Percentiles rank a stretch among this genome's conserved stretches.
Evolutionary conservation across 2,888 invertebrate genomes (phyloP).

Genomic region (Orthosia gracilis): DNA sequence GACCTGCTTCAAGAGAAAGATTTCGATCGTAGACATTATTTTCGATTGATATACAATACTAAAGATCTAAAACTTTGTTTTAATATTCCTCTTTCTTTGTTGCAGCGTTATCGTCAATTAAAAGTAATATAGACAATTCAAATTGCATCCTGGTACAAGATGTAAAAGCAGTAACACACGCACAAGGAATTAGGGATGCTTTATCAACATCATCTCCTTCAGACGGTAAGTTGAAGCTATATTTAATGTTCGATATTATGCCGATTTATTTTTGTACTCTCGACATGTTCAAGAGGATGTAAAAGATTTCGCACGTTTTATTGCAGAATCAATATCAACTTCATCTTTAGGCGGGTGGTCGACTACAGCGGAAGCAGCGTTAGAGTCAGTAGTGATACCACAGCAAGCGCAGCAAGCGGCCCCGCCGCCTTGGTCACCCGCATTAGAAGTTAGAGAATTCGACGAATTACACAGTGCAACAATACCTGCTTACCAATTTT

Average conservation of each 20-base stretch:
- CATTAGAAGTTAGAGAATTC: constrained; percentile 95
- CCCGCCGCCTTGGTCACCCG: constrained; percentile 94
- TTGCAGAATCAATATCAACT: constrained; percentile 93
- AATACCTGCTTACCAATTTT: constrained; percentile 97
- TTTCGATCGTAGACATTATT: constrained; percentile 73
- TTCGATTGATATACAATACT: constrained; percentile 56
- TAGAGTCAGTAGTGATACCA: constrained; percentile 91
- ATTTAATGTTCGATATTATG: background rate
- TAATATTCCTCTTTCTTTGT: constrained; percentile 77
- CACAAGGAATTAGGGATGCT: constrained; percentile 95
- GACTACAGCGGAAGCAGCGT: constrained; percentile 89
- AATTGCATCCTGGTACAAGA: constrained; percentile 98
- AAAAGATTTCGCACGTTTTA: constrained; percentile 49
- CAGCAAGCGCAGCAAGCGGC: constrained; percentile 94
- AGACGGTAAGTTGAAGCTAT: constrained; percentile 79
- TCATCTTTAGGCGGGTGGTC: constrained; percentile 88
- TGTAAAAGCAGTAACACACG: constrained; percentile 96
- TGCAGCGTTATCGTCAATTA: constrained; percentile 97
- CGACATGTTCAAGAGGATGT: constrained; percentile 19
- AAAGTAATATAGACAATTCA: constrained; percentile 96
- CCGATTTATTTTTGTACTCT: constrained; percentile 1
- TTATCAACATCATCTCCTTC: constrained; percentile 89
- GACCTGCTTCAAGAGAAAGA: constrained; percentile 76
- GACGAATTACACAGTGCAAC: constrained; percentile 96
- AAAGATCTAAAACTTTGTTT: constrained; percentile 30